Evolutionary conservation across 2,797 vertebrate species (phyloP), one percentile per base, ranked within the genome.

Genomic region (Astyanax mexicanus): DNA sequence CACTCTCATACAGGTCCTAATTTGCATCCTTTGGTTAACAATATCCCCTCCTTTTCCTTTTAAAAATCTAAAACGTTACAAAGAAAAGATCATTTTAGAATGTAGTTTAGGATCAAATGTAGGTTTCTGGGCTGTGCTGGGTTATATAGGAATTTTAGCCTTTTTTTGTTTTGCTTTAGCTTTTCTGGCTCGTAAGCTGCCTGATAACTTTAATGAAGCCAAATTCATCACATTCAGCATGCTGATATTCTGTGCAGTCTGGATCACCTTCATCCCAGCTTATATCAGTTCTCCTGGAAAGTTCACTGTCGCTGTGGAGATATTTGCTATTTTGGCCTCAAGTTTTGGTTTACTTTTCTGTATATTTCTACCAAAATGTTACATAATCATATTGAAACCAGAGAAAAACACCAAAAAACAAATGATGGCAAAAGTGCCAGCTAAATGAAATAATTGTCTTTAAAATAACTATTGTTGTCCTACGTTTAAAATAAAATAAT

Each of bases 161-260:
- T 1, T 78, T 10, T 25, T 81, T 21, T 81, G 80, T 57, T 81
- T 81, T 60, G 10, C 78, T 70, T 38, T 81, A 38, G 80, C 80
- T 70, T 79, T 79, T 47, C 49, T 79, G 3, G 77, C 77, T 2
- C 66, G 78, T 1, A 80, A 75, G 21, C 55, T 80, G 17, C 78
- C 78, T 1, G 75, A 78, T 72, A 78, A 78, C 27, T 78, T 78
- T 21, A 78, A 78, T 61, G 69, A 78, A 68, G 76, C 76, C 44
- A 78, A 78, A 60, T 73, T 78, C 44, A 78, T 78, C 13, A 78
- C 76, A 73, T 78, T 78, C 42, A 73, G 76, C 55, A 78, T 78
- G 76, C 42, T 78, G n/a, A 78, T 73, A 73, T 78, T 78, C 70
- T 78, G 76, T 78, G 76, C 76, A 12, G 76, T 78, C 23, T 77